Evolutionary conservation across 2,888 invertebrate genomes (phyloP).

Genomic region (Rotaria magnacalcarata): DNA sequence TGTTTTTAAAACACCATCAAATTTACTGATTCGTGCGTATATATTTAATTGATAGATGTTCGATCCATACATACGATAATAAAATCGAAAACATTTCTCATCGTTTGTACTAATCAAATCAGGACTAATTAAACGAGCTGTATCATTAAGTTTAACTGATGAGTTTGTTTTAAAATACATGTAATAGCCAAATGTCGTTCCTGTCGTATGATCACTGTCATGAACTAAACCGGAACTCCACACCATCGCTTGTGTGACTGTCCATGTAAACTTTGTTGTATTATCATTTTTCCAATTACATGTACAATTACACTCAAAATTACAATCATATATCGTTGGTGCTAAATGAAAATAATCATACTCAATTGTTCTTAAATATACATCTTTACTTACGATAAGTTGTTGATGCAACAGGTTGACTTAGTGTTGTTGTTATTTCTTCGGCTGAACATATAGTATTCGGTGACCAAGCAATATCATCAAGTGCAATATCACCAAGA

Average conservation of each 20-base stretch:
- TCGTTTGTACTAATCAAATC: not conserved
- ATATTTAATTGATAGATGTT: slow-evolving; percentile 38
- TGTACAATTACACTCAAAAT: slow-evolving; percentile 47
- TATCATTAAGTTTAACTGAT: slow-evolving; percentile 48
- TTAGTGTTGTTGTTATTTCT: slow-evolving; percentile 16
- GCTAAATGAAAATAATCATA: slow-evolving; percentile 47
- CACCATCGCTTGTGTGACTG: slow-evolving; percentile 47
- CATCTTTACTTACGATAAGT: not conserved
- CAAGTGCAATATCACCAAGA: slow-evolving; percentile 55
- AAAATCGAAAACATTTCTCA: slow-evolving; percentile 45
- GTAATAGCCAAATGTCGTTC: slow-evolving; percentile 46
- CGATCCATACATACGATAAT: slow-evolving; percentile 46
- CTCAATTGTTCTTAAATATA: no score
- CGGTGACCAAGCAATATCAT: slow-evolving; percentile 47
- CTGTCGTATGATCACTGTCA: slow-evolving; percentile 51
- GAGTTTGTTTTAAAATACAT: slow-evolving; percentile 48
- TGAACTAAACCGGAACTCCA: slow-evolving; percentile 47
- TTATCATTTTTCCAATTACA: slow-evolving; percentile 42
- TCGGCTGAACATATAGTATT: not conserved
- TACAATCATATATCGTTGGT: slow-evolving; percentile 48
- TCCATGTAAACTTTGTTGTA: slow-evolving; percentile 36
- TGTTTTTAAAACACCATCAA: not conserved
- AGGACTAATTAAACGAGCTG: slow-evolving; percentile 50
- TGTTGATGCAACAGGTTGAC: not conserved
- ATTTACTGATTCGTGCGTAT: slow-evolving; percentile 8